phyloP scores from a whole-genome alignment of 53 echinoderm and acorn worm species.

The Holothuria leucospilota region DNA sequence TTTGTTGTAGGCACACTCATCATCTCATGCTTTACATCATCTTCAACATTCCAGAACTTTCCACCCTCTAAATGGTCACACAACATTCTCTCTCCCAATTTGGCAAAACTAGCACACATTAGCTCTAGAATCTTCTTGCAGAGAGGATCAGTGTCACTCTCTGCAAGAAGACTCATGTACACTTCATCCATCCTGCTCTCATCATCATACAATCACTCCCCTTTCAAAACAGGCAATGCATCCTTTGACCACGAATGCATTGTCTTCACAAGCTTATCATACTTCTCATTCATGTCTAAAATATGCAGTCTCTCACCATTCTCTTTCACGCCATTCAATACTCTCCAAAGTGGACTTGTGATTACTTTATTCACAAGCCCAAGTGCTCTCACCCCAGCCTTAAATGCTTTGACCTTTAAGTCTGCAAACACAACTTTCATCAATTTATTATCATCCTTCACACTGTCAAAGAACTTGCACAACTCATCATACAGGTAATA shows the following conservation, averaged over 20 bases:
- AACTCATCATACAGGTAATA: conserved; percentile 14
- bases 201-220: conserved; percentile 60
- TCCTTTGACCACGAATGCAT: conserved; percentile 32
- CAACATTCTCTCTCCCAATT: conserved; percentile 39
- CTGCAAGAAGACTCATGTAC: conserved; percentile 42
- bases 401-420: conserved; percentile 33
- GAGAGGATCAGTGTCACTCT: conserved; percentile 43
- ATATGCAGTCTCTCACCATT: conserved; percentile 44
- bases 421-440: conserved; percentile 61
- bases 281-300: conserved; percentile 36
- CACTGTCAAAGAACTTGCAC: too few species aligned
- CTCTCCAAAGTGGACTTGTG: conserved; percentile 45
- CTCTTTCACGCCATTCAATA: conserved; percentile 24
- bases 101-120: conserved; percentile 35
- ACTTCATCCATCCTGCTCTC: conserved; percentile 23
- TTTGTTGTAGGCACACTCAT: conserved; percentile 54
- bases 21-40: conserved; percentile 35
- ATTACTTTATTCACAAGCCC: too few species aligned
- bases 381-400: conserved; percentile 37
- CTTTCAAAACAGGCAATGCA: conserved; percentile 38
- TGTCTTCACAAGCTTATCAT: neutral
- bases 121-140: too few species aligned
- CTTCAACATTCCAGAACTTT: conserved; percentile 31
- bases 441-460: too few species aligned
- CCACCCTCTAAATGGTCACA: conserved; percentile 54